These are phyloP conservation scores for Himantopus leucocephalus DNA, from an alignment of 2,113 vertebrate genomes.

Conservation along the genomic window DNA sequence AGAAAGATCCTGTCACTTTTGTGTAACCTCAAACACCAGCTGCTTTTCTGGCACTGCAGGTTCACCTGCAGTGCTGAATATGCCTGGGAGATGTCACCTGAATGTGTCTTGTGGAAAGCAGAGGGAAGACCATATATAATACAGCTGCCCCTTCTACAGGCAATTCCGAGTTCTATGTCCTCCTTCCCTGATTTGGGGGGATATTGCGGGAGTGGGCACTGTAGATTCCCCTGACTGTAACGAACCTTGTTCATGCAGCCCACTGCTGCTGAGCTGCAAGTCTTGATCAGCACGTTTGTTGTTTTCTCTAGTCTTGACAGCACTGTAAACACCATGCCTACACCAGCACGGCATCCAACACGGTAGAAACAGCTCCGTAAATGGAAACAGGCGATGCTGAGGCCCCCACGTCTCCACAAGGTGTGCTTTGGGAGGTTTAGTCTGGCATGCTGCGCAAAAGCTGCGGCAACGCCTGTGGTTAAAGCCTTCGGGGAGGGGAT, in stretches of 20 bases:
- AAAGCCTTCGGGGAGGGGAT: not conserved
- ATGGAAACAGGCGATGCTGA: not conserved
- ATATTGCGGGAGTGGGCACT: not conserved
- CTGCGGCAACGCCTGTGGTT: rapidly evolving
- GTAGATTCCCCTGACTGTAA: not conserved
- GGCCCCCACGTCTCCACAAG: not conserved
- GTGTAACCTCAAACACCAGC: not conserved
- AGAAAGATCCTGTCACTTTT: not conserved
- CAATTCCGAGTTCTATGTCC: not conserved
- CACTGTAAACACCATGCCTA: not conserved
- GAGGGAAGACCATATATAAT: not conserved
- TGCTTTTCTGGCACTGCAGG: not conserved
- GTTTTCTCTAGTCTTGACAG: not conserved
- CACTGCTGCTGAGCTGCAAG: not conserved
- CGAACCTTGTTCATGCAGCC: not conserved
- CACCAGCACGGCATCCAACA: not conserved
- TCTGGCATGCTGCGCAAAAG: rapidly evolving
- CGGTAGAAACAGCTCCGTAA: not conserved
- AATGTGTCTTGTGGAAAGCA: not conserved
- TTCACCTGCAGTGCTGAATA: not conserved
- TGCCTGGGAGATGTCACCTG: not conserved
- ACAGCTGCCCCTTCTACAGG: not conserved
- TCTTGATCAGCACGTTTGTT: not conserved
- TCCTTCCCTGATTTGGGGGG: not conserved
- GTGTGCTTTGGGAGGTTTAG: not conserved